These are phyloP conservation scores for Pipistrellus pipistrellus DNA, from an alignment of 2,797 vertebrate genomes.

Conservation along the genomic window DNA sequence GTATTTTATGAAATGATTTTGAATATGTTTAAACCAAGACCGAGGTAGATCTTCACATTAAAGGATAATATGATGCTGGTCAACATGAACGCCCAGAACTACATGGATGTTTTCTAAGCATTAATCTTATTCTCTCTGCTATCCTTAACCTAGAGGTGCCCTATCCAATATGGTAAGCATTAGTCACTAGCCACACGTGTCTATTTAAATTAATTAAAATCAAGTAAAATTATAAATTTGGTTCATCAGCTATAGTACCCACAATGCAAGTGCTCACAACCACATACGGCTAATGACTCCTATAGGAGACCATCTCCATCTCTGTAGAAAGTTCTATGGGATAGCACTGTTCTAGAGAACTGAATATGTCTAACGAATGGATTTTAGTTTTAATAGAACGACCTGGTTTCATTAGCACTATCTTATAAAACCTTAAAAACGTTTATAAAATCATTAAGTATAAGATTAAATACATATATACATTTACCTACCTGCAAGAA, in stretches of 20 bases:
- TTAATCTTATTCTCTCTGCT: neutral
- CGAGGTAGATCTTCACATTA: neutral
- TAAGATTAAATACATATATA: neutral
- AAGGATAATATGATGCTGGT: neutral
- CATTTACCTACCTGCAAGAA: constrained; percentile 93
- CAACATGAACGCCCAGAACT: neutral
- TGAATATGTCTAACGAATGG: neutral
- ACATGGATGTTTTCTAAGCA: neutral
- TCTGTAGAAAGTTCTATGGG: neutral
- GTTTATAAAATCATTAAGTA: neutral
- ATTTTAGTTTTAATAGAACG: neutral
- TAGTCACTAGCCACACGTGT: neutral
- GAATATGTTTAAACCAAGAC: constrained; percentile 79
- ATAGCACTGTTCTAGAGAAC: neutral
- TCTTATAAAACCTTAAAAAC: neutral
- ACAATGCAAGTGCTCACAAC: neutral
- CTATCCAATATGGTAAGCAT: neutral
- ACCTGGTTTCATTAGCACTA: neutral
- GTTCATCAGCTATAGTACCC: neutral
- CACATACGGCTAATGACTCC: neutral
- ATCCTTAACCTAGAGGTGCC: neutral
- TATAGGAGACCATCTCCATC: neutral
- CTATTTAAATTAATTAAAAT: neutral
- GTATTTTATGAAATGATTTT: constrained; percentile 84
- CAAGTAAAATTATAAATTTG: neutral